Evolutionary conservation across 1,140 invertebrate genomes (phyloP).

Genomic region (Cydia strobilella): DNA sequence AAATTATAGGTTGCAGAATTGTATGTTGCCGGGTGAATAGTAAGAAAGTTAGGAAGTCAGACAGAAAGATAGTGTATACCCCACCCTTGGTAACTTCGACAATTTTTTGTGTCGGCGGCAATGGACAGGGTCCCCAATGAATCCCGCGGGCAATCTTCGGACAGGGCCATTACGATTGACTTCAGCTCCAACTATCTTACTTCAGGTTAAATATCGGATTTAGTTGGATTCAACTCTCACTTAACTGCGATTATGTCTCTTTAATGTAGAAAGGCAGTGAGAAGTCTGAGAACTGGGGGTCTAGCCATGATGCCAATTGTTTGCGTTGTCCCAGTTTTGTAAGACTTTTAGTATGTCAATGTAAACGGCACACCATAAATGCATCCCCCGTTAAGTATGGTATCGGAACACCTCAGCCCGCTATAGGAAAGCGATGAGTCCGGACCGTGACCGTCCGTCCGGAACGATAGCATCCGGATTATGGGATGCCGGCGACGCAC

Average conservation of each 20-base stretch:
- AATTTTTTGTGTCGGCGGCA: not conserved
- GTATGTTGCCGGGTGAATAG: not conserved
- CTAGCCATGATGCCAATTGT: no score
- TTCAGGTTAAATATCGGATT: constrained; percentile 11
- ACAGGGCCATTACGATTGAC: constrained; percentile 13
- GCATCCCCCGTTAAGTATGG: not conserved
- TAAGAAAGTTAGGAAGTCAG: not conserved
- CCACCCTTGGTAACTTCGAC: not conserved
- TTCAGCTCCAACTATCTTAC: not conserved
- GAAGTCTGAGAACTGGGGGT: no score
- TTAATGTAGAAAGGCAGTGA: no score
- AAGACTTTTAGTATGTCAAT: no score
- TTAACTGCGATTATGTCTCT: not conserved
- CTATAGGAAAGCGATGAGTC: constrained; percentile 53
- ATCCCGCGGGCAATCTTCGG: constrained; percentile 17
- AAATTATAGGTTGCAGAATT: no score
- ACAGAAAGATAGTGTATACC: not conserved
- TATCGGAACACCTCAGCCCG: constrained; percentile 27
- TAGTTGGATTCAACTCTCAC: not conserved
- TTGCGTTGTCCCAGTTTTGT: no score
- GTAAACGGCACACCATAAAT: not conserved
- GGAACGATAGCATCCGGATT: constrained; percentile 54
- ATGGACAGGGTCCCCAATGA: not conserved
- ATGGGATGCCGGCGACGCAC: constrained; percentile 43
- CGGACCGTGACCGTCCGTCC: constrained; percentile 49